Evolutionary conservation across 2,888 invertebrate species (phyloP).

Genomic region (Megaustenia siamemsis): DNA sequence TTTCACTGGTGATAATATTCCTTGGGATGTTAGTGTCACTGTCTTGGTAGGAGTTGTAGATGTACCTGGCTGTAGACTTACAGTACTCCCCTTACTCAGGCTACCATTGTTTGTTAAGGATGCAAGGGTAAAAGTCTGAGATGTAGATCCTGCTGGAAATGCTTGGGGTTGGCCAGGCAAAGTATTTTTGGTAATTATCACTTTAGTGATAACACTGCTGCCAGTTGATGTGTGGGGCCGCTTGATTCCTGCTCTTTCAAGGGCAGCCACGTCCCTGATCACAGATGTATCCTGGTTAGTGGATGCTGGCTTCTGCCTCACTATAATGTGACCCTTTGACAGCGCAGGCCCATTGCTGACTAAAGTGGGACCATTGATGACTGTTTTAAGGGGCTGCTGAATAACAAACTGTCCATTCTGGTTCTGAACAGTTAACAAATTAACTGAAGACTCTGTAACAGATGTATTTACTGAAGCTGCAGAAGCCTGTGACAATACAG

Average conservation of each 20-base stretch:
- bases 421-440: conserved; percentile 42
- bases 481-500: conserved; percentile 2
- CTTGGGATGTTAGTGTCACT: conserved; percentile 85
- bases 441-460: conserved; percentile 28
- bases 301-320: conserved; percentile 43
- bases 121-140: conserved; percentile 52
- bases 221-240: conserved; percentile 58
- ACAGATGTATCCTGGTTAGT: conserved; percentile 41
- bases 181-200: conserved; percentile 79
- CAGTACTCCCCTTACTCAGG: conserved; percentile 35
- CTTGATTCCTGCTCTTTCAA: conserved; percentile 59
- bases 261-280: conserved; percentile 44
- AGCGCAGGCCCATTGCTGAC: conserved; percentile 40
- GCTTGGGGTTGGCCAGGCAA: conserved; percentile 74
- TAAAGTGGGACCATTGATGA: conserved; percentile 41
- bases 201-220: conserved; percentile 75
- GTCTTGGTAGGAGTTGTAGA: conserved; percentile 82
- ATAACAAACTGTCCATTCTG: conserved; percentile 52
- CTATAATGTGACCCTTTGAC: conserved; percentile 52
- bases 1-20: conserved; percentile 73
- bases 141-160: conserved; percentile 59
- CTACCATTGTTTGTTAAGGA: conserved; percentile 55
- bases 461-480: background rate
- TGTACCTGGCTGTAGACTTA: conserved; percentile 11
- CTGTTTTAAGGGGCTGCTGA: conserved; percentile 45